phyloP scores from a whole-genome alignment of 2,113 vertebrate species.

The Puntigrus tetrazona region DNA sequence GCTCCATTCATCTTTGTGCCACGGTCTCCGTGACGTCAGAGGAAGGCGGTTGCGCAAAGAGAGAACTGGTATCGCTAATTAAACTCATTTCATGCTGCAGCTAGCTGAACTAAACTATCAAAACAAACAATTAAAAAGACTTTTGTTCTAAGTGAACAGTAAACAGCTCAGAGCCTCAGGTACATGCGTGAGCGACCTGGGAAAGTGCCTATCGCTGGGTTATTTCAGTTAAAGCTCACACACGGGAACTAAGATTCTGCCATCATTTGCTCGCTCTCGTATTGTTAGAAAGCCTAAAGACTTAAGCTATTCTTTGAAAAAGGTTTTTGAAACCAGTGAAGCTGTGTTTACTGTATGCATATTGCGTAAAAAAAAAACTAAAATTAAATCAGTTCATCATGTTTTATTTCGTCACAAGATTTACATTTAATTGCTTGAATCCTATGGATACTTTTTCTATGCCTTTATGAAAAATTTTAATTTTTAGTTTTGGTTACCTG shows the following conservation, averaged over 20 bases:
- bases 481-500: background rate
- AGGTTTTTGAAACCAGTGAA: no score
- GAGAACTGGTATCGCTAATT: conserved; percentile 67
- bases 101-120: conserved; percentile 9
- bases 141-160: conserved; percentile 22
- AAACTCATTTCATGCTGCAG: conserved; percentile 50
- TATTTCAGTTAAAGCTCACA: background rate
- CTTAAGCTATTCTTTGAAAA: no score
- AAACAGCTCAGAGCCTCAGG: conserved; percentile 38
- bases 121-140: conserved; percentile 39
- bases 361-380: no score
- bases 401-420: no score
- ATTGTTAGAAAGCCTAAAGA: no score
- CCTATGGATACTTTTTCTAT: background rate
- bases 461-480: background rate
- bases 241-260: background rate
- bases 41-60: conserved; percentile 65
- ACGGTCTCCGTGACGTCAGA: conserved; percentile 57
- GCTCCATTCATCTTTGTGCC: conserved; percentile 69
- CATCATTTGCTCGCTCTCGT: background rate
- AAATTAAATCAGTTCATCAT: no score
- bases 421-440: background rate
- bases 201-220: conserved; percentile 11
- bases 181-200: conserved; percentile 41
- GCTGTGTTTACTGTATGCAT: no score